Evolutionary conservation across 1,140 invertebrate species (phyloP).

Genomic region (Dinoponera quadriceps): DNA sequence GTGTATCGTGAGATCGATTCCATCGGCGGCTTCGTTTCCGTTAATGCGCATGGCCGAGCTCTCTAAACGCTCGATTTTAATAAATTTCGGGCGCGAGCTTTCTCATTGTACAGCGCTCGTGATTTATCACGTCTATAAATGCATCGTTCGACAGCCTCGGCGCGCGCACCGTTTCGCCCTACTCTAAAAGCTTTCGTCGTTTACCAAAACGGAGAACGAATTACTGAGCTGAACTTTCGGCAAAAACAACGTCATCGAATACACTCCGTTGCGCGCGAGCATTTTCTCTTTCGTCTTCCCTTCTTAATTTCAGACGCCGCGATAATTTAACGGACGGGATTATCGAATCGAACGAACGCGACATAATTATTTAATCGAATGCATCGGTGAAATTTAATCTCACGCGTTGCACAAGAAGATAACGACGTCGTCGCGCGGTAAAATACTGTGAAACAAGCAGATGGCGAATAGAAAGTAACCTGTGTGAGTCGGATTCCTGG

Average conservation of each 20-base stretch:
- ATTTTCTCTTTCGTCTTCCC: neutral
- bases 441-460: neutral
- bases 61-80: conserved; percentile 62
- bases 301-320: neutral
- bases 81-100: conserved; percentile 56
- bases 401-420: neutral
- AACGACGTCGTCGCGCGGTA: neutral
- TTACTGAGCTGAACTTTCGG: conserved; percentile 15
- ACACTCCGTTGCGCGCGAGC: neutral
- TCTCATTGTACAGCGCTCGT: conserved; percentile 20
- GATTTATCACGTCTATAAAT: conserved; percentile 66
- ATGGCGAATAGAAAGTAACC: neutral
- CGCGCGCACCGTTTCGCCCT: conserved; percentile 9
- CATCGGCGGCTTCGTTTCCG: neutral
- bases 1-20: conserved; percentile 45
- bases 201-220: conserved; percentile 16
- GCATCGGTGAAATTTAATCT: conserved; percentile 1
- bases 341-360: neutral
- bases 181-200: conserved; percentile 24
- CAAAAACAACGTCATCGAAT: conserved; percentile 36
- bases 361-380: neutral
- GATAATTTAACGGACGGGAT: conserved; percentile 9
- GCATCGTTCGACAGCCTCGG: conserved; percentile 25
- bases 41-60: conserved; percentile 36
- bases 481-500: neutral